Conservation (phyloP, 2,113 vertebrate species). For the Erinaceus europaeus region DNA sequence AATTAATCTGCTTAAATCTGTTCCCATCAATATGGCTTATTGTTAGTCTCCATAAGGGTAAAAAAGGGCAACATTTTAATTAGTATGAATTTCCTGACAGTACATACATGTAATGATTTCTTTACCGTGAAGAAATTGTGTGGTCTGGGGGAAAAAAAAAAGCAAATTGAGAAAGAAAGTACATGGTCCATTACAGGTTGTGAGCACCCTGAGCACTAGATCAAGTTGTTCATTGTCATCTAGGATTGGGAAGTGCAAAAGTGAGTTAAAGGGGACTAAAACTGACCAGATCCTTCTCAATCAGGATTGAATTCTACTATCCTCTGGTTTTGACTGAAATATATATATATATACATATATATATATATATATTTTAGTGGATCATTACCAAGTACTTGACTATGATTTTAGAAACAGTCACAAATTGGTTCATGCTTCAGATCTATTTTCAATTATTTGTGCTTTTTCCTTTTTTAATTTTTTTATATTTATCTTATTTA, state of each 20-base stretch:
- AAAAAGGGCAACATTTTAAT: slow-evolving; percentile 51
- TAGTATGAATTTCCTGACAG: slow-evolving; percentile 3
- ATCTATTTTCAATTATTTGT: neutral
- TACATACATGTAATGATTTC: slow-evolving; percentile 52
- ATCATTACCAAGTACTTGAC: neutral
- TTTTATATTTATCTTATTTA: no score
- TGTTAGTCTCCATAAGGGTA: slow-evolving; percentile 1
- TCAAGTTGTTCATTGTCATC: neutral
- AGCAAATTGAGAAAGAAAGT: slow-evolving; percentile 21
- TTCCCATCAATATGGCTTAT: slow-evolving; percentile 36
- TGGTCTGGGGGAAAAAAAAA: neutral
- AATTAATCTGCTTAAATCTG: slow-evolving; percentile 47
- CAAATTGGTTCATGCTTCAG: neutral
- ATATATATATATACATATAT: neutral
- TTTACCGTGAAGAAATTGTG: slow-evolving; percentile 25
- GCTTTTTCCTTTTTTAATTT: no score
- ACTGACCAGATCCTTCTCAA: neutral
- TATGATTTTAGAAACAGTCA: neutral
- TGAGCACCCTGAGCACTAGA: neutral
- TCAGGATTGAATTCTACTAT: neutral
- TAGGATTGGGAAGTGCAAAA: neutral
- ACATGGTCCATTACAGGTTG: neutral
- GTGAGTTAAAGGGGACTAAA: neutral
- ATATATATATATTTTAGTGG: neutral
- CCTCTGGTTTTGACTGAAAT: neutral